phyloP scores from a whole-genome alignment of 2,888 invertebrate genomes.

The Adelognathus sp. region DNA sequence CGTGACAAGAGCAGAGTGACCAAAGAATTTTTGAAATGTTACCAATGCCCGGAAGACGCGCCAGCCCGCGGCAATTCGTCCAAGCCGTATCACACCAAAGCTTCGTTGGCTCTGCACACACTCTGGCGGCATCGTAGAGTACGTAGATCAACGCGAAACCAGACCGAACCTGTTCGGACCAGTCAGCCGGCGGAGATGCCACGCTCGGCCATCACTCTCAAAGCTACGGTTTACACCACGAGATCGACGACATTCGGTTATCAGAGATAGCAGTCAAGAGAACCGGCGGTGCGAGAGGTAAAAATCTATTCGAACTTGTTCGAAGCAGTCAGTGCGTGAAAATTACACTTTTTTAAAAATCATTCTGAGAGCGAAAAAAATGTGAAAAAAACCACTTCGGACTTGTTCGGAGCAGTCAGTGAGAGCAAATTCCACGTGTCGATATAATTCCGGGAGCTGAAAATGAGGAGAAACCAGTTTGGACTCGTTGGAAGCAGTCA shows the following conservation, averaged over 20 bases:
- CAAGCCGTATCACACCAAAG: constrained; percentile 81
- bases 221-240: constrained; percentile 70
- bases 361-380: neutral
- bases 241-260: constrained; percentile 61
- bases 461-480: too few species aligned
- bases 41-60: constrained; percentile 75
- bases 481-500: too few species aligned
- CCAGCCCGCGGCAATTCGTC: constrained; percentile 78
- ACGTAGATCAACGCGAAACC: neutral
- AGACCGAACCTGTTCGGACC: neutral
- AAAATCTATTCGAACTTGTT: neutral
- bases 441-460: too few species aligned
- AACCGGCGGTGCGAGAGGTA: neutral
- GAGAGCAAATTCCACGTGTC: neutral
- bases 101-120: constrained; percentile 81
- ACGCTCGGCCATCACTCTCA: constrained; percentile 67
- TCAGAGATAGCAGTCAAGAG: constrained; percentile 67
- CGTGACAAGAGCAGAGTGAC: constrained; percentile 53
- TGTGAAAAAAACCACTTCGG: neutral
- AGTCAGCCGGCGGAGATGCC: constrained; percentile 6
- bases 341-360: neutral
- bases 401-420: neutral
- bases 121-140: constrained; percentile 82
- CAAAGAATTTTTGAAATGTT: constrained; percentile 67
- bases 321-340: neutral